phyloP scores from a whole-genome alignment of 2,888 invertebrate species.

The Unio pictorum region DNA sequence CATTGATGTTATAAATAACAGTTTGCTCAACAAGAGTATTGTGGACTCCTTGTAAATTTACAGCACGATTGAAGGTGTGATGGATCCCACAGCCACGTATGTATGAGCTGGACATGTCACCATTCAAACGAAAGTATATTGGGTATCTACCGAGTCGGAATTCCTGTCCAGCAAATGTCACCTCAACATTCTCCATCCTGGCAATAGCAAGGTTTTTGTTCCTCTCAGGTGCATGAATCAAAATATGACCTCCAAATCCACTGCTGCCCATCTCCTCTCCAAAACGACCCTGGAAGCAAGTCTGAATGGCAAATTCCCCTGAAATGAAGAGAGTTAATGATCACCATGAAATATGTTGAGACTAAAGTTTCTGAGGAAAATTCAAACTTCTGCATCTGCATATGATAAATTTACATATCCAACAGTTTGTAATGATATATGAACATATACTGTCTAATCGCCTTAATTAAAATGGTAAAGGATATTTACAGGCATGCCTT shows the following conservation, averaged over 20 bases:
- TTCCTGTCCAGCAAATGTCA: slow-evolving; percentile 64
- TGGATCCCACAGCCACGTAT: slow-evolving; percentile 61
- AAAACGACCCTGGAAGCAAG: slow-evolving; percentile 68
- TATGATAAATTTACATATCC: too few relatives aligned
- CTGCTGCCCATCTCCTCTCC: slow-evolving; percentile 67
- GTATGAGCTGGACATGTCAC: slow-evolving; percentile 61
- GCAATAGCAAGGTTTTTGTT: slow-evolving; percentile 36
- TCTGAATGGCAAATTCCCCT: slow-evolving; percentile 68
- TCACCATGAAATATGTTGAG: too few relatives aligned
- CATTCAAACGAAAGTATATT: slow-evolving; percentile 67
- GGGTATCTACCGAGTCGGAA: slow-evolving; percentile 68
- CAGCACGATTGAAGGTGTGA: slow-evolving; percentile 65
- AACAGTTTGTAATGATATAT: too few relatives aligned
- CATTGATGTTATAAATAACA: slow-evolving; percentile 67
- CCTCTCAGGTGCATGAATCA: slow-evolving; percentile 47
- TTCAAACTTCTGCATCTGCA: too few relatives aligned
- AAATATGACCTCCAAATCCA: slow-evolving; percentile 64
- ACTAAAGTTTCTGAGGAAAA: too few relatives aligned
- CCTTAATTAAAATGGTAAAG: too few relatives aligned
- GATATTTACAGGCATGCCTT: too few relatives aligned
- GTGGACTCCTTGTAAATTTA: slow-evolving; percentile 65
- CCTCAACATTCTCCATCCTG: slow-evolving; percentile 55
- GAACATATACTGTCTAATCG: too few relatives aligned
- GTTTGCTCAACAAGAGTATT: slow-evolving; percentile 53
- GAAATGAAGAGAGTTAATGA: slow-evolving; percentile 6